A percentile compares a stretch with the other conserved stretches of the same genome.
Evolutionary conservation across 2,888 invertebrate species (phyloP).

Genomic region (Ferdinandea cuprea): DNA sequence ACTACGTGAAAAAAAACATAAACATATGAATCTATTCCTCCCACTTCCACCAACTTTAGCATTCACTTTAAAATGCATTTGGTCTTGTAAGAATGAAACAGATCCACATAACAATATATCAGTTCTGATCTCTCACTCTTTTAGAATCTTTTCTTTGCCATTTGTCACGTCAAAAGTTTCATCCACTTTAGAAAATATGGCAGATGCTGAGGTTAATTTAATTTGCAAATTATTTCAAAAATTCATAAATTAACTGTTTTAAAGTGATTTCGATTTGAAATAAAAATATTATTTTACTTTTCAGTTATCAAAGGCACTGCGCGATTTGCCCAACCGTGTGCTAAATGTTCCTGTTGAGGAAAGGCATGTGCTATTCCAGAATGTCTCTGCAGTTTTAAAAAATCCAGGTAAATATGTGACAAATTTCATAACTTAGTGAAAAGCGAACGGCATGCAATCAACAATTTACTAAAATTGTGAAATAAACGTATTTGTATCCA

Average conservation of each 20-base stretch:
- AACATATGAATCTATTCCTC: constrained; percentile 2
- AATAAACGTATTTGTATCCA: neutral
- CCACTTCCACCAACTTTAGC: neutral
- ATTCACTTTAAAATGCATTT: neutral
- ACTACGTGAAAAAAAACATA: constrained; percentile 38
- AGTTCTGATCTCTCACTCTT: constrained; percentile 17
- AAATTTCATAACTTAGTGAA: constrained; percentile 43
- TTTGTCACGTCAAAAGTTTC: constrained; percentile 71
- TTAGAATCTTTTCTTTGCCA: constrained; percentile 33
- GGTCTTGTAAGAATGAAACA: constrained; percentile 19
- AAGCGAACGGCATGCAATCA: neutral
- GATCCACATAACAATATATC: neutral
- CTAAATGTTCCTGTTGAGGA: constrained; percentile 80
- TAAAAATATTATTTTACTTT: constrained; percentile 64
- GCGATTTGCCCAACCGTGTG: constrained; percentile 82
- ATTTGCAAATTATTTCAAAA: constrained; percentile 34
- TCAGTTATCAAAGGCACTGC: constrained; percentile 82
- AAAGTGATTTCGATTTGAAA: neutral
- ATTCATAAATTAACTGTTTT: constrained; percentile 53
- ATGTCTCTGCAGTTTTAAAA: constrained; percentile 85
- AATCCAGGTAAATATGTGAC: constrained; percentile 87
- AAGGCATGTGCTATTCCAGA: constrained; percentile 79
- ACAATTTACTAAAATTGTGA: constrained; percentile 8
- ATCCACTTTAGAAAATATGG: constrained; percentile 75
- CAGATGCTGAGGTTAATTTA: constrained; percentile 77